Conservation (phyloP, 1,140 invertebrate species). For the Dufourea novaeangliae region DNA sequence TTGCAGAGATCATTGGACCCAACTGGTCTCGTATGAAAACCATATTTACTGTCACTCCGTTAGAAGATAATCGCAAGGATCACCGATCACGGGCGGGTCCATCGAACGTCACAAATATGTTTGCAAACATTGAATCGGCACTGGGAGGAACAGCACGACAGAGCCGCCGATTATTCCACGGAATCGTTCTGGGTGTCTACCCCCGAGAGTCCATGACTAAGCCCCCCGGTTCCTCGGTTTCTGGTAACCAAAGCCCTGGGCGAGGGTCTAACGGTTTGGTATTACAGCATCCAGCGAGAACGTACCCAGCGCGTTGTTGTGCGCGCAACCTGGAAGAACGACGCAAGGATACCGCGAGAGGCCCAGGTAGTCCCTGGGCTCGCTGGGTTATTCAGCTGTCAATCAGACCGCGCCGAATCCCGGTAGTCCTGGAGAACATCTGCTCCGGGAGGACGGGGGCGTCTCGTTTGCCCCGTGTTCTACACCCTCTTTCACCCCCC, state of each 20-base stretch:
- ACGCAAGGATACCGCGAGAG: slow-evolving; percentile 43
- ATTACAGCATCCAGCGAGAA: slow-evolving; percentile 42
- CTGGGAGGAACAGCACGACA: background rate
- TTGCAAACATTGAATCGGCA: slow-evolving; percentile 12
- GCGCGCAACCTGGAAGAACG: slow-evolving; percentile 47
- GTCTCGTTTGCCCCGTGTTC: slow-evolving; percentile 47
- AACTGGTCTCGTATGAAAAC: too few species aligned
- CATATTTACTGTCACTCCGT: background rate
- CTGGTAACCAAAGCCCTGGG: slow-evolving; percentile 21
- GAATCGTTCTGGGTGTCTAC: background rate
- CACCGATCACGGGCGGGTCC: background rate
- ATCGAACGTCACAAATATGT: background rate
- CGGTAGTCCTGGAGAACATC: slow-evolving; percentile 46
- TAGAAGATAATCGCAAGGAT: background rate
- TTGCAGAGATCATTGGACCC: too few species aligned
- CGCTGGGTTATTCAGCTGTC: slow-evolving; percentile 64
- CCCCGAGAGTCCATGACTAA: background rate
- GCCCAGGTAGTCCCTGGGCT: slow-evolving; percentile 44
- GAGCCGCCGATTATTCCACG: background rate
- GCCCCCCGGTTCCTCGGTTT: background rate
- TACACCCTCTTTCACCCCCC: background rate
- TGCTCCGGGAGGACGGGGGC: slow-evolving; percentile 59
- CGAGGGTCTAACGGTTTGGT: slow-evolving; percentile 47
- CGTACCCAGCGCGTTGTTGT: slow-evolving; percentile 12
- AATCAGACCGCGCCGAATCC: slow-evolving; percentile 58